A percentile compares a stretch with the other conserved stretches of the same genome.
These are phyloP conservation scores for Pantelozetes paolii DNA, from an alignment of 2,888 invertebrate species.

Conservation along the genomic window DNA sequence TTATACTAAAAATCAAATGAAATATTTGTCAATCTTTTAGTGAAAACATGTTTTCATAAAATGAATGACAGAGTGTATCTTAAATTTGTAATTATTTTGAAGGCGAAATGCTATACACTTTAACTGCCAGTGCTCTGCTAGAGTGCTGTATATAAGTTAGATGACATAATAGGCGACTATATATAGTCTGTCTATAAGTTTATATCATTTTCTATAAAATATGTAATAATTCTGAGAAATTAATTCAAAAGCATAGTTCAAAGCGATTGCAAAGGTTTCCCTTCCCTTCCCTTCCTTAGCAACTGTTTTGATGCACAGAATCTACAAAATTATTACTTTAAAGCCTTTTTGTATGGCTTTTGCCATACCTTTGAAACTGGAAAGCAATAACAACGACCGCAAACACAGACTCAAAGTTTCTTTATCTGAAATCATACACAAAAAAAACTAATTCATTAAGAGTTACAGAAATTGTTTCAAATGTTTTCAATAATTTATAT, in stretches of 20 bases:
- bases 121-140: not conserved
- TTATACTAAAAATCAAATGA: slow-evolving; percentile 20
- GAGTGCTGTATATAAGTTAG: not conserved
- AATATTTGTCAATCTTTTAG: slow-evolving; percentile 28
- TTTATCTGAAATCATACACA: not conserved
- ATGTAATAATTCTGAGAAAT: slow-evolving; percentile 31
- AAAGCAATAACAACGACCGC: slow-evolving; percentile 30
- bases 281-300: slow-evolving; percentile 39
- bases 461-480: not conserved
- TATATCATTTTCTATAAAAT: slow-evolving; percentile 25
- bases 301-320: not conserved
- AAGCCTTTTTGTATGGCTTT: slow-evolving; percentile 13
- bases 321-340: not conserved
- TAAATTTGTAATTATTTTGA: slow-evolving; percentile 22
- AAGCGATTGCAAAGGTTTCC: not conserved
- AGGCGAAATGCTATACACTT: not conserved
- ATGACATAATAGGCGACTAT: not conserved
- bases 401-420: slow-evolving; percentile 29
- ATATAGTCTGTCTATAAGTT: slow-evolving; percentile 18
- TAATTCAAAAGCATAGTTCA: slow-evolving; percentile 14
- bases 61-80: slow-evolving; percentile 32
- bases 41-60: slow-evolving; percentile 16
- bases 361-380: slow-evolving; percentile 15
- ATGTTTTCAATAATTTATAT: slow-evolving; percentile 20
- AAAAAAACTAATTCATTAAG: slow-evolving; percentile 36